Base-by-base conservation (phyloP, 2,797 vertebrate species). In the Artibeus lituratus region DNA sequence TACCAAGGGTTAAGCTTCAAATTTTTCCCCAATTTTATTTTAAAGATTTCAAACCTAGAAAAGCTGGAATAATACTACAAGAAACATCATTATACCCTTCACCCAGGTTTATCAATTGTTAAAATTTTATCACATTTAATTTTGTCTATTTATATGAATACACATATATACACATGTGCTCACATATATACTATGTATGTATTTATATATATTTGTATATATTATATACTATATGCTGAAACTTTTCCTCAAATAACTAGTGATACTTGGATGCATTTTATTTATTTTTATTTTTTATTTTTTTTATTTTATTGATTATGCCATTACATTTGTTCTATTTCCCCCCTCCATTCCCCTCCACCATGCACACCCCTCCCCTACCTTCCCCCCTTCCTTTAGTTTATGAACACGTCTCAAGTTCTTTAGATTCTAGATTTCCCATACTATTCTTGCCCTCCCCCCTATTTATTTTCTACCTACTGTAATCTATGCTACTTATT, bases 11-110 rank as follows among this genome's bases (percentile, higher is more conserved):
- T 74, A 70, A 84, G 3, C 37, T 35, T 78, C 47, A 80, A 74
- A 74, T 3, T 0, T 80, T 91, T 37, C 47, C 24, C 21, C 21
- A 69, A 37, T 65, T 44, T 74, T 74, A 78, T 24, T 39, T 93
- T 76, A 94, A 94, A 84, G 26, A 53, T 84, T 87, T 80, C n/a
- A 93, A 83, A 57, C 21, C 15, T 87, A 32, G 24, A 85, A 91
- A 83, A 92, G 39, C 72, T 59, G 19, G 62, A 80, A 39, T 37
- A 74, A 69, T 86, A 32, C n/a, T 9, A 7, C 10, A 67, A 78
- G 32, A 95, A 85, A 47, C 3, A 87, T 29, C 49, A 24, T 73
- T 84, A 59, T 9, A 29, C 4, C 4, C 26, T 93, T 74, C 49
- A 47, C 29, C 90, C 1, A 53, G 57, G 39, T 84, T 88, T 55